Conservation (phyloP, 2,888 invertebrate genomes). For the Bimastos eiseni region DNA sequence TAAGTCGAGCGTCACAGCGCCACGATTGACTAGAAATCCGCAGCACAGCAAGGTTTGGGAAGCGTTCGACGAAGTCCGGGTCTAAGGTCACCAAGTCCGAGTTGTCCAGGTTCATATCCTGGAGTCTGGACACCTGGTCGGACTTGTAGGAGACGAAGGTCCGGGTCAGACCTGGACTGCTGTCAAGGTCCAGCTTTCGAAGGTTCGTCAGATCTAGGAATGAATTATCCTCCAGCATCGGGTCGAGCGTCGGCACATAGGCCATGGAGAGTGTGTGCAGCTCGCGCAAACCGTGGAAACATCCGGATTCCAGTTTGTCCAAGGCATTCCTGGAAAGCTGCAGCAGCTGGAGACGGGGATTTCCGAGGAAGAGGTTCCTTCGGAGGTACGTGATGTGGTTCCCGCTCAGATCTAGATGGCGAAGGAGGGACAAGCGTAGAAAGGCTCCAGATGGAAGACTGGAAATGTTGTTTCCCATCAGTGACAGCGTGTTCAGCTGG, state of each 20-base stretch:
- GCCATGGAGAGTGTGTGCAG: conserved; percentile 38
- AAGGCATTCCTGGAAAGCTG: conserved; percentile 41
- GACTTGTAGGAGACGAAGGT: conserved; percentile 32
- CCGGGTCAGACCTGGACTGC: conserved; percentile 40
- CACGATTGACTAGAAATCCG: conserved; percentile 41
- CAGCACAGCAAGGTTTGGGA: conserved; percentile 38
- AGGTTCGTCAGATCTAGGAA: conserved; percentile 42
- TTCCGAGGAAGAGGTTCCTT: conserved; percentile 28
- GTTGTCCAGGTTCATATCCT: conserved; percentile 41
- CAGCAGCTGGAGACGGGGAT: conserved; percentile 31
- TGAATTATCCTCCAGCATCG: conserved; percentile 35
- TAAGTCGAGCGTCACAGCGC: conserved; percentile 42
- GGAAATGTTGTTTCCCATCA: conserved; percentile 23
- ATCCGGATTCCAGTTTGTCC: conserved; percentile 26
- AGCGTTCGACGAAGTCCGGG: conserved; percentile 35
- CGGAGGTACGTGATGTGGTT: conserved; percentile 35
- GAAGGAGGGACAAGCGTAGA: conserved; percentile 30
- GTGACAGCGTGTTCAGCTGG: conserved; percentile 29
- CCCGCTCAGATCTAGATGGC: conserved; percentile 40
- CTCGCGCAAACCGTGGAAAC: conserved; percentile 32
- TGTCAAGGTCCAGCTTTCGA: conserved; percentile 41
- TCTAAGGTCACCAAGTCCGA: conserved; percentile 38
- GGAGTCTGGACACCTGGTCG: conserved; percentile 32
- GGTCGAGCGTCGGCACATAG: conserved; percentile 32
- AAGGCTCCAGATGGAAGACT: conserved; percentile 38